Percentiles rank a stretch among this genome's conserved stretches.
Conservation (phyloP, 2,888 invertebrate genomes). For the Amblyjoppa proteus region DNA sequence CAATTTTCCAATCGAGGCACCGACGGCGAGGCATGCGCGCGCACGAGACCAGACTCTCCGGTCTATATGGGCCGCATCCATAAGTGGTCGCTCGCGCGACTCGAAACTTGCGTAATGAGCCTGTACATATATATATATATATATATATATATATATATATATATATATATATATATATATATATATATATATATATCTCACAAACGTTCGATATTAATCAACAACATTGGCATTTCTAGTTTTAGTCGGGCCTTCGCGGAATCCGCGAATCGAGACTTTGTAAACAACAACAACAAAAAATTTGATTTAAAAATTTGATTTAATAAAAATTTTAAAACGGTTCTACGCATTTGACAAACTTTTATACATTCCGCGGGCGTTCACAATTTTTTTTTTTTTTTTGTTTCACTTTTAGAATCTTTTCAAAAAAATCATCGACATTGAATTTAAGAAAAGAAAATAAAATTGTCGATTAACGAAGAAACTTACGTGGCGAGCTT, state of each 20-base stretch:
- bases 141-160: conserved; percentile 13
- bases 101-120: conserved; percentile 43
- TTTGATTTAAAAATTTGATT: too few relatives aligned
- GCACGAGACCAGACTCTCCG: conserved; percentile 34
- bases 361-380: too few relatives aligned
- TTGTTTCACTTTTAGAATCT: too few relatives aligned
- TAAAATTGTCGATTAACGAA: too few relatives aligned
- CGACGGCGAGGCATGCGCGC: neutral
- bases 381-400: too few relatives aligned
- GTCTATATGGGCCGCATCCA: conserved; percentile 67
- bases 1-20: conserved; percentile 64
- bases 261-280: neutral
- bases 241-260: conserved; percentile 40
- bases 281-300: neutral
- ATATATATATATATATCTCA: conserved; percentile 25
- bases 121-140: neutral
- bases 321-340: too few relatives aligned
- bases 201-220: conserved; percentile 65
- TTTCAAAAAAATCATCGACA: too few relatives aligned
- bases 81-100: conserved; percentile 63
- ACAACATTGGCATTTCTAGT: conserved; percentile 54
- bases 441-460: too few relatives aligned
- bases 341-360: too few relatives aligned
- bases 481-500: conserved; percentile 27
- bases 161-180: neutral